Percentiles rank a stretch among this genome's conserved stretches.
phyloP scores from a whole-genome alignment of 2,113 vertebrate species.

The Hypomesus transpacificus region DNA sequence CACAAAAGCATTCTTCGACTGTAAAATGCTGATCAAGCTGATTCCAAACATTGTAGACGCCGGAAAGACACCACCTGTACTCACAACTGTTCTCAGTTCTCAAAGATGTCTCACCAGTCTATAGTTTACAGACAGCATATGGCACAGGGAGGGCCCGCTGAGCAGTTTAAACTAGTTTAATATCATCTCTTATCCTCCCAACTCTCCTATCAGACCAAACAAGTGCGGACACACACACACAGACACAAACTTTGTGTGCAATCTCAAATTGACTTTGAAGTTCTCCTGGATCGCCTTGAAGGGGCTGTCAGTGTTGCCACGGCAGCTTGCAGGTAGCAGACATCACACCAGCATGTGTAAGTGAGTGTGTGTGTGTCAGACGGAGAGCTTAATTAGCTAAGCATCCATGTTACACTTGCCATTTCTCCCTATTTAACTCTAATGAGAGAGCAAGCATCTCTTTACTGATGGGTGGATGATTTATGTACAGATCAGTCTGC shows the following conservation, averaged over 20 bases:
- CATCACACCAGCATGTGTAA: slow-evolving; percentile 38
- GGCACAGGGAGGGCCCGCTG: slow-evolving; percentile 29
- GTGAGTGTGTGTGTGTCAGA: slow-evolving; percentile 11
- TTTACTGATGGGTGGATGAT: slow-evolving; percentile 61
- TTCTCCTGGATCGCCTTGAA: slow-evolving; percentile 65
- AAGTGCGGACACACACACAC: slow-evolving; percentile 19
- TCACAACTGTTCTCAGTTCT: neutral
- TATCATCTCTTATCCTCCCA: slow-evolving; percentile 54
- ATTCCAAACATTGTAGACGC: too few species aligned
- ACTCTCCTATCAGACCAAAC: slow-evolving; percentile 38
- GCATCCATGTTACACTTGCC: slow-evolving; percentile 53
- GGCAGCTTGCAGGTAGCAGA: slow-evolving; percentile 66
- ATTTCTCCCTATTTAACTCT: slow-evolving; percentile 59
- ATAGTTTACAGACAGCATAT: neutral
- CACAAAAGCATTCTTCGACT: slow-evolving; percentile 11
- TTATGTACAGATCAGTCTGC: slow-evolving; percentile 52
- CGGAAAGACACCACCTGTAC: too few species aligned
- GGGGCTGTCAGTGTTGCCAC: slow-evolving; percentile 59
- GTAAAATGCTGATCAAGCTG: neutral
- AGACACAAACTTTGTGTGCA: slow-evolving; percentile 17
- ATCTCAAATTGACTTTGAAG: slow-evolving; percentile 63
- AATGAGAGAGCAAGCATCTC: slow-evolving; percentile 55
- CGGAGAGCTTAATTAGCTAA: slow-evolving; percentile 63
- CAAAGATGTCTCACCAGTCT: neutral
- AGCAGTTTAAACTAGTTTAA: slow-evolving; percentile 53